Evolutionary conservation across 1,140 invertebrate genomes (phyloP).

Genomic region (Lucilia sericata): DNA sequence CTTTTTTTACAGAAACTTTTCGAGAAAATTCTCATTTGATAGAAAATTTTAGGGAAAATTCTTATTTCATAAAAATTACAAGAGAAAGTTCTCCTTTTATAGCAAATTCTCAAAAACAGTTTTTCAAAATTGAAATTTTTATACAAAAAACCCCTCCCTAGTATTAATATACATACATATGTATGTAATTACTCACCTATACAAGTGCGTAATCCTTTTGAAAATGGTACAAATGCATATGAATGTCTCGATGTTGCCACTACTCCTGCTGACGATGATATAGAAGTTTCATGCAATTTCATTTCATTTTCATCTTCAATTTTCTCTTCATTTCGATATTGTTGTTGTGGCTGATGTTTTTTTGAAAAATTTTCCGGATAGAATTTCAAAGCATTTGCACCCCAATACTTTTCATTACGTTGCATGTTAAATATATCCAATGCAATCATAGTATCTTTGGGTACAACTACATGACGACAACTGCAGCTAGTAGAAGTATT

Average conservation of each 20-base stretch:
- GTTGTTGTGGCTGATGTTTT: slow-evolving; percentile 71
- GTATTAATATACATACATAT: neutral
- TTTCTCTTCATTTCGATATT: neutral
- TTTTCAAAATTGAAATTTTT: too few species aligned
- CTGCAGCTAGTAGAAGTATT: neutral
- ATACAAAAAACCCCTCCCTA: too few species aligned
- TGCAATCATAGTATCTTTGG: slow-evolving; percentile 60
- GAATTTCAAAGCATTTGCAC: slow-evolving; percentile 76
- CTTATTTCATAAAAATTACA: too few species aligned
- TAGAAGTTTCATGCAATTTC: neutral
- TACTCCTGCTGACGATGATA: neutral
- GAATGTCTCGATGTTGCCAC: slow-evolving; percentile 71
- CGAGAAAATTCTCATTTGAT: too few species aligned
- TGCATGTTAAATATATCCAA: slow-evolving; percentile 65
- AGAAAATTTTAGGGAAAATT: too few species aligned
- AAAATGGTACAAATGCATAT: slow-evolving; percentile 81
- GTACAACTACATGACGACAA: slow-evolving; percentile 48
- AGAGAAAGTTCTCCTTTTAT: too few species aligned
- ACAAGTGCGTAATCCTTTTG: slow-evolving; percentile 77
- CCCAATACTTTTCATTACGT: slow-evolving; percentile 59
- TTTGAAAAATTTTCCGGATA: slow-evolving; percentile 80
- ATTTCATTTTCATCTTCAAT: neutral
- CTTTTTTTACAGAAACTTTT: too few species aligned
- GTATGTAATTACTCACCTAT: slow-evolving; percentile 68
- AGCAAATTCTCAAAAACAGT: too few species aligned